Evolutionary conservation across 2,797 vertebrate species (phyloP), one percentile per base, ranked within the genome.

Genomic region (Megalops cyprinoides): DNA sequence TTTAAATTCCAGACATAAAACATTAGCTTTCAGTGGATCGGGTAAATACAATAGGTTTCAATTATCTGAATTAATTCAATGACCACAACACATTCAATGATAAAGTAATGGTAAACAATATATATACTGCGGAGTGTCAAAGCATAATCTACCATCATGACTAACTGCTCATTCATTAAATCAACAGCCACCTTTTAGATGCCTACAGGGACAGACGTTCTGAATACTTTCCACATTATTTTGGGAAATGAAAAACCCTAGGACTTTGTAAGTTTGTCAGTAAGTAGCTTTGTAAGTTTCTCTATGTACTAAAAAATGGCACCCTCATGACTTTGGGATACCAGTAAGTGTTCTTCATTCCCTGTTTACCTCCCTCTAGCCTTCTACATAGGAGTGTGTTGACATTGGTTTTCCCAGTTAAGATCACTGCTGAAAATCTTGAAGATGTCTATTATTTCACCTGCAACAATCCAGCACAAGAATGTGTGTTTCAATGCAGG

Each of bases 141-240:
- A 10, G 23, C 2, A 71, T 37, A 44, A 6, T 15, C 2, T 23
- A 71, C n/a, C 9, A n/a, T 44, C 20, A 71, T 18, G 49, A 53
- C 15, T 53, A 53, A 53, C 53, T 12, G 5, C 18, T 53, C 10
- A 8, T 53, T 15, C 49, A 53, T 8, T 67, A 44, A 71, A 71
- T n/a, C 4, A 71, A 44, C 20, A n/a, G 67, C 10, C 12, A 23
- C 67, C 37, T 18, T 69, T 69, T 69, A 39, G 65, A 14, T 18
- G 44, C 71, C 67, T 71, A 20, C 39, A n/a, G 67, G 67, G 67
- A 71, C 39, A 71, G 20, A 37, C 15, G 44, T 7, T 39, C 67
- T 15, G n/a, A n/a, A 39, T n/a, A 39, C 39, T 71, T 71, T 71
- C 67, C 37, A 71, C 37, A 71, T 71, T 71, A 71, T 71, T 71